Base-by-base conservation (phyloP, 2,888 invertebrate species). In the Mythimna lalbum region DNA sequence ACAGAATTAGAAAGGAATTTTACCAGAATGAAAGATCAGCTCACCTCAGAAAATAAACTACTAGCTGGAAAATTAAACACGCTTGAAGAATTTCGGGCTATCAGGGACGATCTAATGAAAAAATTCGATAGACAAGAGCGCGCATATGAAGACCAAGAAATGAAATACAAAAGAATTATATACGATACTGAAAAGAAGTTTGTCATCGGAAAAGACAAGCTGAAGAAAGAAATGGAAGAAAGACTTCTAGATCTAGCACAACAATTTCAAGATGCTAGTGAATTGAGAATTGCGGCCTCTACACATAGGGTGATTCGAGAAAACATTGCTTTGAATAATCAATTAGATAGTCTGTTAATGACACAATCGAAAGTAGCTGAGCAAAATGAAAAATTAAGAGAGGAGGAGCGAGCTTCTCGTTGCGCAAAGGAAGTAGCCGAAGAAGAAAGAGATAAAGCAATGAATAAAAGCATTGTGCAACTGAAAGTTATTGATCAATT, bases 21-120 rank as follows among this genome's bases (percentile, higher is more conserved):
- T 86, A 97, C 97, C 62, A 96, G 96, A 39, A 98, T 98, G 97
- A 98, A 98, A 86, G 98, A 98, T 86, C 98, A 98, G 87, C 94
- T 99, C 9, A 98, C 97, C 1, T 98, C 98, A 0, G 99, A 99
- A 96, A 98, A 98, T 69, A 98, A 98, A 94, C 94, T 99, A 17
- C 88, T 97, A 87, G 98, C 97, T 86, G 99, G 99, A 50, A 99
- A 99, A 95, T 91, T 99, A 14, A 98, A 98, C 85, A 98, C 98
- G 0, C 93, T 99, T 76, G 99, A 99, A 91, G 99, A 99, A 85
- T 99, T 99, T 93, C 97, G 98, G 81, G 96, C 98, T n/a, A 98
- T 98, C 81, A 97, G 98, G 74, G 98, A 98, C 80, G 97, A 98
- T 73, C 93, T 99, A 56, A 97, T 98, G 97, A 96, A 97, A 78